Evolutionary conservation across 53 echinoderm and acorn worm genomes (phyloP).

Genomic region (Stichopus horrens): DNA sequence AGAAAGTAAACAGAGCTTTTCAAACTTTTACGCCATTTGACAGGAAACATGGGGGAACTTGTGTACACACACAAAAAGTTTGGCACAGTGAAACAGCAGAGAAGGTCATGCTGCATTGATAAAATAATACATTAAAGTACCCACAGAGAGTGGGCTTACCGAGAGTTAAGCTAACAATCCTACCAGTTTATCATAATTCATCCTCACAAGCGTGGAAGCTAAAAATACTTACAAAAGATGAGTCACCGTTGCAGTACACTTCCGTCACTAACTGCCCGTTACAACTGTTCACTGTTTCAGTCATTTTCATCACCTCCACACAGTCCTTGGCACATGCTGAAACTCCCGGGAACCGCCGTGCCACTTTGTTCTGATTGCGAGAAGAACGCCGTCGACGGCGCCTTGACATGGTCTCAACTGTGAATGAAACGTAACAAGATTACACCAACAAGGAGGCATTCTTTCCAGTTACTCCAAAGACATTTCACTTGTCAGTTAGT

Average conservation of each 20-base stretch:
- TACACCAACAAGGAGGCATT: too few species aligned
- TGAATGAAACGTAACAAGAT: background rate
- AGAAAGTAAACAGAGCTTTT: too few species aligned
- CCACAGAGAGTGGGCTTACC: too few species aligned
- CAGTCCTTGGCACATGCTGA: constrained; percentile 26
- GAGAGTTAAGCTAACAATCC: too few species aligned
- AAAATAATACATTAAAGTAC: too few species aligned
- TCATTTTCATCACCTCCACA: constrained; percentile 23
- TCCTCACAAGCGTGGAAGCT: background rate
- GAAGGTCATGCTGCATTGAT: too few species aligned
- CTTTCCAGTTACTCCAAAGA: too few species aligned
- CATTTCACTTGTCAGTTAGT: too few species aligned
- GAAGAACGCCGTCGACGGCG: constrained; percentile 10
- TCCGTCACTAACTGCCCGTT: background rate
- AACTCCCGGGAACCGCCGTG: constrained; percentile 1
- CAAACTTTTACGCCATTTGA: too few species aligned
- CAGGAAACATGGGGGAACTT: too few species aligned
- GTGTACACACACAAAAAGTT: too few species aligned
- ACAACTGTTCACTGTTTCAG: background rate
- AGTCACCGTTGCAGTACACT: constrained; percentile 14
- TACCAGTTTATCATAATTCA: background rate
- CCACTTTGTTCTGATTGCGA: constrained; percentile 1
- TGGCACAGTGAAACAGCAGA: too few species aligned
- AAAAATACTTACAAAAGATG: constrained; percentile 9
- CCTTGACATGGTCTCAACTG: constrained; percentile 31